Base-by-base conservation (phyloP, 2,113 vertebrate genomes). In the Penelope pileata region DNA sequence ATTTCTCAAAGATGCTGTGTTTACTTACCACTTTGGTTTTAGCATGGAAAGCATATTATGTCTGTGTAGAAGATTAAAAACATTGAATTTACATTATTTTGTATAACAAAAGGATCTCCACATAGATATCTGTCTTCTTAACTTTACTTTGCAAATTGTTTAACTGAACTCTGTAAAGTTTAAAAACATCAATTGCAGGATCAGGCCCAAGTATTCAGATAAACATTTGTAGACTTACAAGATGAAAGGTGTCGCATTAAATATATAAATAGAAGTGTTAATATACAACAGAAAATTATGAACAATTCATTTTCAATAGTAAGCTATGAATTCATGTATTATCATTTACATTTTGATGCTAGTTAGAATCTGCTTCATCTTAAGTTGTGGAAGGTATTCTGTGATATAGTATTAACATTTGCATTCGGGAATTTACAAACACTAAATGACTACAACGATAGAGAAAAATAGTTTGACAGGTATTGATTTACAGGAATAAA, bases 1-100 rank as follows among this genome's bases (percentile, higher is more conserved):
- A 93, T 84, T 97, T 95, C 60, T 64, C 59, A 95, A n/a, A 80
- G 86, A 83, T 78, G 48, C 42, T 90, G 10, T 74, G 74, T 62
- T 94, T 92, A 92, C 67, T 68, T 17, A 64, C 59, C 12, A 40
- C 21, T 81, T 66, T 75, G 51, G 1, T 91, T 94, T 93, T 83
- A 84, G 68, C 54, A 84, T 34, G 50, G 67, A 92, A 83, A 96
- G 27, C 30, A 80, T 24, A 50, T 75, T 81, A 75, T 48, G 48
- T 7, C 66, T 78, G 29, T 50, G 48, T 34, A 72, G 69, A 90
- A 88, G 56, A 86, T 36, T 32, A 59, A 93, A 75, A 90, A 10
- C n/a, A 74, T 1, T 40, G 45, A 69, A 79, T 80, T 43, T 70
- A 38, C 62, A 77, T 68, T 67, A 77, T 64, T 92, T 78, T 7